Evolutionary conservation across 2,888 invertebrate genomes (phyloP).

Genomic region (Dicyrtoma fusca): DNA sequence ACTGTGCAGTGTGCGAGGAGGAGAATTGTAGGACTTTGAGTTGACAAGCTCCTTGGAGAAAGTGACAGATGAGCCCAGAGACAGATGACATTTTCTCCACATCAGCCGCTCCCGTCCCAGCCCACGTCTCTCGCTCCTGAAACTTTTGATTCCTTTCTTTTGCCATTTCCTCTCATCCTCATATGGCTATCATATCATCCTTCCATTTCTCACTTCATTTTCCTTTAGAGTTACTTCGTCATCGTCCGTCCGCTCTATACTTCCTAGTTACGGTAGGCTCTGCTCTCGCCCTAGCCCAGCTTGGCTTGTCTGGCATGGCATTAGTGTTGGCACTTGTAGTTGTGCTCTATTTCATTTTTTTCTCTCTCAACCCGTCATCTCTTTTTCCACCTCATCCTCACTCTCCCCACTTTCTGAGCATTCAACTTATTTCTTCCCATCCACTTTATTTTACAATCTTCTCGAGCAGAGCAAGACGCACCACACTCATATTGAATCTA

Average conservation of each 20-base stretch:
- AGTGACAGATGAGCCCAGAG: constrained; percentile 40
- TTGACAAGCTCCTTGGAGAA: constrained; percentile 36
- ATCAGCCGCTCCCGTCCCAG: constrained; percentile 20
- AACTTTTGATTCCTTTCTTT: too few species aligned
- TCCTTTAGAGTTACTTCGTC: background rate
- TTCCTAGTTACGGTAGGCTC: background rate
- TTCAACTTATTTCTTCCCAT: background rate
- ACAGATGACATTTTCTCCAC: constrained; percentile 42
- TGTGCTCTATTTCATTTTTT: too few species aligned
- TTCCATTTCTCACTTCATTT: background rate
- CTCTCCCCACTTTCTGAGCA: background rate
- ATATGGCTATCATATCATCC: too few species aligned
- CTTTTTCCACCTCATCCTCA: background rate
- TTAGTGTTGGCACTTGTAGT: background rate
- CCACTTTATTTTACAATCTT: too few species aligned
- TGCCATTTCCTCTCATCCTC: too few species aligned
- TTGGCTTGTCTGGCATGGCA: background rate
- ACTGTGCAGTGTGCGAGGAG: constrained; percentile 13
- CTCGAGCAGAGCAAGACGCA: too few species aligned
- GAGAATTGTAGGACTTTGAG: constrained; percentile 1
- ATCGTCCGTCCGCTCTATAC: background rate
- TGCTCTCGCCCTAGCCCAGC: background rate
- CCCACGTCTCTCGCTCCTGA: background rate
- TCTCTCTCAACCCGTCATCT: background rate
- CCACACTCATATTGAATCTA: too few species aligned